Evolutionary conservation across 2,113 vertebrate genomes (phyloP).

Genomic region (Manacus vitellinus): DNA sequence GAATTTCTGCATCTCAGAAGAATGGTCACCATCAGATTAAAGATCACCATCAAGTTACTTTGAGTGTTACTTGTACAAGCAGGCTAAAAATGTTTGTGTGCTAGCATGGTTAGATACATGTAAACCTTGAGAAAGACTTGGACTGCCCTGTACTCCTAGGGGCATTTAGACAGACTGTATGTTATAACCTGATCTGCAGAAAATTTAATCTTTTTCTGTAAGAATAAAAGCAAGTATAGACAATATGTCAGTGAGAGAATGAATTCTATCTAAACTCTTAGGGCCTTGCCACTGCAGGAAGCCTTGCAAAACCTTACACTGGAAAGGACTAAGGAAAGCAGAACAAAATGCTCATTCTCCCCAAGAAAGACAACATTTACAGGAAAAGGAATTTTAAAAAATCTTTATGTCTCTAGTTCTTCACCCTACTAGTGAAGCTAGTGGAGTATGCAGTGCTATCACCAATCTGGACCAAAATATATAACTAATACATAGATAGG

Average conservation of each 20-base stretch:
- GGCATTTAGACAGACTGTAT: background rate
- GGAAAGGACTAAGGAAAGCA: background rate
- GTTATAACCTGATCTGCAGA: accelerated
- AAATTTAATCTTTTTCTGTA: background rate
- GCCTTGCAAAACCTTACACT: background rate
- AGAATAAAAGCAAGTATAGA: background rate
- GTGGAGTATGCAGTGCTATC: background rate
- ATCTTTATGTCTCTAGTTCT: background rate
- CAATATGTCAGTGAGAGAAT: background rate
- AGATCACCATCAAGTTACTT: background rate
- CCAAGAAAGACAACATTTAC: background rate
- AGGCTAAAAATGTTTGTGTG: background rate
- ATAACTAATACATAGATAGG: background rate
- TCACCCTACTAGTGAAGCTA: background rate
- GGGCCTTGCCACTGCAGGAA: background rate
- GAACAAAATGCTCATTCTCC: background rate
- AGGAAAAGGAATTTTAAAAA: background rate
- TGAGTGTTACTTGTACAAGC: background rate
- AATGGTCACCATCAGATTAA: background rate
- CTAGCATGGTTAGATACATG: background rate
- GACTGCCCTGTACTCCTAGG: background rate
- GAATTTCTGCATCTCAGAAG: background rate
- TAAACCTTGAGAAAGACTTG: background rate
- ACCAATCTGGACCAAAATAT: background rate
- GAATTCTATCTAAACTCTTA: background rate